Evolutionary conservation across 2,888 invertebrate species (phyloP), one percentile per base, ranked within the genome.

Genomic region (Tromatobia lineatoria): DNA sequence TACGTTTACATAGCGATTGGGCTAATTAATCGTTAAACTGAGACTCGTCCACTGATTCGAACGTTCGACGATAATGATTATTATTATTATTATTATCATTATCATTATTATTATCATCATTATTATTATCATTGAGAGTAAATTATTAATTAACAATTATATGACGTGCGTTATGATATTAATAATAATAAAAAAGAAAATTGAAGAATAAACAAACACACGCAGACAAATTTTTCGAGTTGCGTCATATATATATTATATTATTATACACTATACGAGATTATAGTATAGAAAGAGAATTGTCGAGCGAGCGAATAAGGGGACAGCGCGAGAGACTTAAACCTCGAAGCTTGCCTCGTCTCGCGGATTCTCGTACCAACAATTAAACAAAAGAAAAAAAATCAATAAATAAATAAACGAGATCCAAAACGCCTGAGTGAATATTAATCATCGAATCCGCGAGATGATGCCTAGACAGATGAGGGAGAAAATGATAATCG

Each of bases 271-370:
- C 20, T 59, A 71, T 42, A 76, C 45, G 50, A 38, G 34, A 64
- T 23, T 66, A 25, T 61, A 42, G 42, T 47, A 71, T 38, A 69
- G n/a, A 64, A 18, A 50, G 71, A 87, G 87, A 82, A 90, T 93
- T 93, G 93, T 93, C 93, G 93, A 92, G 91, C 92, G 93, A 89
- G 89, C 93, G 93, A 93, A 91, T 89, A 88, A 89, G 90, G 87
- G 89, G 89, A 88, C 87, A 89, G 88, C 86, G 76, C 74, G 66
- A 74, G 73, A 76, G 87, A 88, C 86, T 87, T 85, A 78, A 85
- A 86, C 88, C 90, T 90, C 89, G 87, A 89, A 88, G 83, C 79
- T 86, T 86, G 90, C 93, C 93, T 93, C 91, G 93, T 93, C 92
- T 92, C 91, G 90, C 90, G 90, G 93, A 93, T 93, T 91, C 87